These are phyloP conservation scores for Eilema sororculum DNA, from an alignment of 2,888 invertebrate genomes.

Conservation along the genomic window DNA sequence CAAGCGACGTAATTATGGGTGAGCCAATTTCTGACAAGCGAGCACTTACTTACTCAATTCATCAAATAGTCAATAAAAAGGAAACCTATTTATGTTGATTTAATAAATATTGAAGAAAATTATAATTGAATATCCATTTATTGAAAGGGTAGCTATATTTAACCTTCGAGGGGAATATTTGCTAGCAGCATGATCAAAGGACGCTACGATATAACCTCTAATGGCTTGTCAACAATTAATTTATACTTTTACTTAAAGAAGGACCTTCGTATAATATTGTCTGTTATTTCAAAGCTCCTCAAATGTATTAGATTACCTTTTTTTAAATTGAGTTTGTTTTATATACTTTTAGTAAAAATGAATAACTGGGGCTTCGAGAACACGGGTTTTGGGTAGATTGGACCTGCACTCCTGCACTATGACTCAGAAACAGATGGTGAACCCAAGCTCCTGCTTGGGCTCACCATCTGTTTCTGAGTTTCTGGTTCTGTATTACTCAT, in stretches of 20 bases:
- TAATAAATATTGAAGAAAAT: conserved; percentile 23
- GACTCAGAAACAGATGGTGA: too few relatives aligned
- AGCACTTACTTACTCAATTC: too few relatives aligned
- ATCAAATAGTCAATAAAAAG: not conserved
- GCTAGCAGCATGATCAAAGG: conserved; percentile 40
- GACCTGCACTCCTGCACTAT: too few relatives aligned
- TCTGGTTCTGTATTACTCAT: too few relatives aligned
- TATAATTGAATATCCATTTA: conserved; percentile 40
- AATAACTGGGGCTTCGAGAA: too few relatives aligned
- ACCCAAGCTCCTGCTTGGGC: too few relatives aligned
- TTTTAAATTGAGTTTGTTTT: conserved; percentile 2
- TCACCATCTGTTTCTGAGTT: too few relatives aligned
- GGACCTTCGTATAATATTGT: conserved; percentile 18
- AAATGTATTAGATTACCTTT: conserved; percentile 1
- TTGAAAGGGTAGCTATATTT: conserved; percentile 37
- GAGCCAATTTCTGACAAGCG: too few relatives aligned
- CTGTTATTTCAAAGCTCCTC: not conserved
- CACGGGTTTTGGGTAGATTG: too few relatives aligned
- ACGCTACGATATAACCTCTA: conserved; percentile 11
- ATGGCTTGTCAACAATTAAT: conserved; percentile 40
- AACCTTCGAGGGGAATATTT: conserved; percentile 30
- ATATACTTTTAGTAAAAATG: not conserved
- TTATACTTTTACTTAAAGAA: conserved; percentile 34
- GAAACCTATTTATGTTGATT: too few relatives aligned
- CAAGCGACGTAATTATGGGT: too few relatives aligned